These are phyloP conservation scores for Leucopsar rothschildi DNA, from an alignment of 2,113 vertebrate species.

Conservation along the genomic window DNA sequence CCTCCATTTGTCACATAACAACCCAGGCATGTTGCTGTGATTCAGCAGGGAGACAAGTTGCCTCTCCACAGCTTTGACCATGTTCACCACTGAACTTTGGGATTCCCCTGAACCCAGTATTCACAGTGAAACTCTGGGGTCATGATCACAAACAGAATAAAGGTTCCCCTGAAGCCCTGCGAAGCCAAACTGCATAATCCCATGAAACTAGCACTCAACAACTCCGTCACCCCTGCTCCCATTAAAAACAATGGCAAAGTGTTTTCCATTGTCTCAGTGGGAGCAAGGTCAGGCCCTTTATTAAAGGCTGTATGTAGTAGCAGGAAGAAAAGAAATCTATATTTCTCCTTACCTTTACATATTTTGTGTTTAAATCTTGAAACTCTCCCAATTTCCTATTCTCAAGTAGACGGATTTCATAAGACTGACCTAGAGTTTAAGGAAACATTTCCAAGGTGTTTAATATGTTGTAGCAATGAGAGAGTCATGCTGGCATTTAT, in stretches of 20 bases:
- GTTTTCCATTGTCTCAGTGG: conserved; percentile 39
- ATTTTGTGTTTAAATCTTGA: conserved; percentile 92
- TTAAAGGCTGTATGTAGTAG: conserved; percentile 52
- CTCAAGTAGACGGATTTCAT: conserved; percentile 95
- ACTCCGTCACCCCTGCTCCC: background rate
- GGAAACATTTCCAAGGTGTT: conserved; percentile 70
- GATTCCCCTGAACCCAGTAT: conserved; percentile 40
- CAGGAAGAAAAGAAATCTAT: conserved; percentile 46
- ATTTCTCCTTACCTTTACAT: conserved; percentile 86
- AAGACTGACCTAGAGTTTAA: conserved; percentile 88
- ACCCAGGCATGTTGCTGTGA: background rate
- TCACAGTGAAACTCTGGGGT: conserved; percentile 27
- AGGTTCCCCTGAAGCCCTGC: conserved; percentile 3
- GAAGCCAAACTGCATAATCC: conserved; percentile 4
- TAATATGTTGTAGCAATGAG: conserved; percentile 73
- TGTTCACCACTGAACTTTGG: conserved; percentile 33
- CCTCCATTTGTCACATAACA: background rate
- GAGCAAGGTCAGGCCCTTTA: conserved; percentile 35
- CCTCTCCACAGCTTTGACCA: background rate
- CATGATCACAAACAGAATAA: background rate
- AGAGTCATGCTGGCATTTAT: conserved; percentile 69
- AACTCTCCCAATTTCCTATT: conserved; percentile 92
- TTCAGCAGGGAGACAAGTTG: background rate
- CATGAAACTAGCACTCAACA: background rate
- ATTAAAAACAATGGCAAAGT: conserved; percentile 50